Percentiles rank a stretch among this genome's conserved stretches.
Conservation (phyloP, 2,113 vertebrate genomes). For the Boleophthalmus pectinirostris region DNA sequence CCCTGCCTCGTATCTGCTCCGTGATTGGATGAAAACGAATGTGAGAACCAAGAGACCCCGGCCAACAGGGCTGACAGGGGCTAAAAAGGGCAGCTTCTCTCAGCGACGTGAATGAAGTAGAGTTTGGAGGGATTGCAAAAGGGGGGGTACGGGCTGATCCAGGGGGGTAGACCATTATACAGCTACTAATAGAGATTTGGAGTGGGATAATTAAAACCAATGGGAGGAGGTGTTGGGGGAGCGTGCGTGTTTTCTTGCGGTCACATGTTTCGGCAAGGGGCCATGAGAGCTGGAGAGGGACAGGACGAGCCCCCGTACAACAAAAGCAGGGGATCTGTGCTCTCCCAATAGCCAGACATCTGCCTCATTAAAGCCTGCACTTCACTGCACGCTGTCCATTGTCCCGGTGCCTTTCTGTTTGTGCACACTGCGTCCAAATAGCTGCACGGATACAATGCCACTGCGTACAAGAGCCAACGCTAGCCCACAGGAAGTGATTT, state of each 20-base stretch:
- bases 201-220: constrained; percentile 83
- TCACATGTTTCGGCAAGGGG: constrained; percentile 58
- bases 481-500: constrained; percentile 56
- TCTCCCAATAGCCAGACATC: constrained; percentile 74
- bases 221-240: constrained; percentile 28
- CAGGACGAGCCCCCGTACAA: constrained; percentile 44
- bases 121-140: constrained; percentile 26
- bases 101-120: constrained; percentile 66
- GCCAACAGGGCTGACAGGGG: constrained; percentile 80
- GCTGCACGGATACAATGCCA: constrained; percentile 43
- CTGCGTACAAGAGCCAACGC: constrained; percentile 20
- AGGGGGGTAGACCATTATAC: constrained; percentile 68
- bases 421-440: constrained; percentile 55
- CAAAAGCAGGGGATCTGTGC: constrained; percentile 62
- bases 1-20: constrained; percentile 67
- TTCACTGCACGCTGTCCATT: constrained; percentile 71
- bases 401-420: constrained; percentile 60
- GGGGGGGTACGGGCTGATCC: background rate
- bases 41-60: constrained; percentile 86
- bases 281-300: constrained; percentile 41
- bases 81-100: constrained; percentile 79
- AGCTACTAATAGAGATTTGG: constrained; percentile 75
- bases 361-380: constrained; percentile 75
- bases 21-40: constrained; percentile 77
- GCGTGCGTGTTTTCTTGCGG: constrained; percentile 41